These are phyloP conservation scores for Zygothrica quintamaculata DNA, from an alignment of 2,888 invertebrate species.

Conservation along the genomic window DNA sequence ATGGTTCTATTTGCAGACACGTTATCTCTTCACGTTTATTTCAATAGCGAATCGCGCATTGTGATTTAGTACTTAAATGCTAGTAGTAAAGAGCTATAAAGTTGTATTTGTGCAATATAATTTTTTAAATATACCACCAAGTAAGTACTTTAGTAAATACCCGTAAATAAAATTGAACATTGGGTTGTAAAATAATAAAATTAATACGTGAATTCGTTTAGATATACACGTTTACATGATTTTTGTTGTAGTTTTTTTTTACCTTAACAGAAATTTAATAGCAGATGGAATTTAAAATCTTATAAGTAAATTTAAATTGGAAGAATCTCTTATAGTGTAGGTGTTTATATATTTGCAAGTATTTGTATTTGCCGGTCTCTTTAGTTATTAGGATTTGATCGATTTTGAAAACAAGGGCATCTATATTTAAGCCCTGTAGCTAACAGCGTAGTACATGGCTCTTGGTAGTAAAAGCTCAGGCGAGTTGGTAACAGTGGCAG, in stretches of 20 bases:
- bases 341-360: neutral
- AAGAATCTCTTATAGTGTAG: too few relatives aligned
- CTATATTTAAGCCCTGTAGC: neutral
- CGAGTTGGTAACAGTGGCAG: slow-evolving; percentile 34
- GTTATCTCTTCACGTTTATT: slow-evolving; percentile 19
- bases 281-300: too few relatives aligned
- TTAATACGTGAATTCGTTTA: too few relatives aligned
- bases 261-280: too few relatives aligned
- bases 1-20: slow-evolving; percentile 19
- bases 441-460: neutral
- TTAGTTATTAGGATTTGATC: too few relatives aligned
- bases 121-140: neutral
- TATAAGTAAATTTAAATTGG: too few relatives aligned
- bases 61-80: slow-evolving; percentile 6
- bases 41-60: neutral
- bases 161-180: too few relatives aligned
- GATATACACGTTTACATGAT: neutral
- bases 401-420: neutral
- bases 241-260: too few relatives aligned
- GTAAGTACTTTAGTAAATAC: too few relatives aligned
- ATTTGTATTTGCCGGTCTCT: neutral
- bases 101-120: neutral
- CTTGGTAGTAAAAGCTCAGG: neutral
- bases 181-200: too few relatives aligned
- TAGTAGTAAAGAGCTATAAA: neutral